A percentile compares a stretch with the other conserved stretches of the same genome.
Evolutionary conservation across 2,797 vertebrate genomes (phyloP).

Genomic region (Ctenopoma multispine): DNA sequence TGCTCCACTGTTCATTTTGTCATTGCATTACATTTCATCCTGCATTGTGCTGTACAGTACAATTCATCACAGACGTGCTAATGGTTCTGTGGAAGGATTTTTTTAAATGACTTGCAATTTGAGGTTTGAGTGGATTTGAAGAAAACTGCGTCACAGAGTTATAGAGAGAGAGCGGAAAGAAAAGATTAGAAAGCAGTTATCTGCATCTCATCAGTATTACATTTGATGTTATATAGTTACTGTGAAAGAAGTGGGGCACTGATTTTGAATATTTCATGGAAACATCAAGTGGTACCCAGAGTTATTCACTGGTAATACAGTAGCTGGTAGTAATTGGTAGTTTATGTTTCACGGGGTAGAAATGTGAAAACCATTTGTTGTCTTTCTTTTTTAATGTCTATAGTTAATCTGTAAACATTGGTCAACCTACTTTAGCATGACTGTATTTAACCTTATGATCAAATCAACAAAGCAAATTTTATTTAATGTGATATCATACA

Average conservation of each 20-base stretch:
- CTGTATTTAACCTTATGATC: not conserved
- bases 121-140: conserved; percentile 42
- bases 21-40: conserved; percentile 50
- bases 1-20: conserved; percentile 43
- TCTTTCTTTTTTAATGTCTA: not conserved
- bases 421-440: not conserved
- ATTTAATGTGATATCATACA: not conserved
- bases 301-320: not conserved
- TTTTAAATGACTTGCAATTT: conserved; percentile 44
- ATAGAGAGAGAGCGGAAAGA: conserved; percentile 1
- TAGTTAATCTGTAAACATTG: not conserved
- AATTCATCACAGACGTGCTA: conserved; percentile 41
- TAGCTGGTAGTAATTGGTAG: not conserved
- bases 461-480: not conserved
- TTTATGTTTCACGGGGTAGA: not conserved
- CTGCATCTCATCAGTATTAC: conserved; percentile 24
- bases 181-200: conserved; percentile 33
- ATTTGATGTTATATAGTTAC: conserved; percentile 5
- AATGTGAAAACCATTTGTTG: not conserved
- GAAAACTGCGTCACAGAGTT: not conserved
- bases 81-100: conserved; percentile 32
- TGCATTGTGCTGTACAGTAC: conserved; percentile 38
- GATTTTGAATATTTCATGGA: conserved; percentile 15
- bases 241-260: not conserved
- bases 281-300: not conserved